Evolutionary conservation across 1,140 invertebrate genomes (phyloP).

Genomic region (Trinorchestia longiramus): DNA sequence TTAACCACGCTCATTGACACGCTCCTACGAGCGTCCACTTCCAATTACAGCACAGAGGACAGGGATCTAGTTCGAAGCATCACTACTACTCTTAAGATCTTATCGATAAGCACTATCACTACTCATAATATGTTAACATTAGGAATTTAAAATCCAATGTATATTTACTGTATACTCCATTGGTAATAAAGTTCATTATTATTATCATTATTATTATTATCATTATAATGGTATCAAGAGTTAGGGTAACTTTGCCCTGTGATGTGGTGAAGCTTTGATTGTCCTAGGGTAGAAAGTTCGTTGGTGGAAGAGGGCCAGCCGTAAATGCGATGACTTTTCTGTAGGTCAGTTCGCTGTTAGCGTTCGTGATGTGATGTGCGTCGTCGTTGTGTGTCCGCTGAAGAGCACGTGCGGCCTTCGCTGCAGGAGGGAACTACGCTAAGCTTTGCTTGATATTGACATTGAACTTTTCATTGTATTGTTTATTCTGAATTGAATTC

Average conservation of each 20-base stretch:
- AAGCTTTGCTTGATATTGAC: not conserved
- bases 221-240: no score
- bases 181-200: no score
- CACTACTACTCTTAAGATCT: no score
- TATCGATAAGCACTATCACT: no score
- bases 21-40: no score
- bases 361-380: not conserved
- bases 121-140: no score
- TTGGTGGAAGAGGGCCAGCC: not conserved
- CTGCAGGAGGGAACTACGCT: not conserved
- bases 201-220: no score
- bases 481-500: not conserved
- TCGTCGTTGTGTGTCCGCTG: not conserved
- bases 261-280: not conserved
- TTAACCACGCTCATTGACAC: no score
- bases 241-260: not conserved
- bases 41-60: no score
- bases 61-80: no score
- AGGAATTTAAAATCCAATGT: no score
- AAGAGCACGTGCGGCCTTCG: slow-evolving; percentile 37
- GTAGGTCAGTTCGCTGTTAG: slow-evolving; percentile 8
- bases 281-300: not conserved
- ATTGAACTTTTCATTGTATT: slow-evolving; percentile 43
- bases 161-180: no score
- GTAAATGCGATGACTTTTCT: not conserved